Base-by-base conservation (phyloP, 2,797 vertebrate genomes). In the Karalla daura region DNA sequence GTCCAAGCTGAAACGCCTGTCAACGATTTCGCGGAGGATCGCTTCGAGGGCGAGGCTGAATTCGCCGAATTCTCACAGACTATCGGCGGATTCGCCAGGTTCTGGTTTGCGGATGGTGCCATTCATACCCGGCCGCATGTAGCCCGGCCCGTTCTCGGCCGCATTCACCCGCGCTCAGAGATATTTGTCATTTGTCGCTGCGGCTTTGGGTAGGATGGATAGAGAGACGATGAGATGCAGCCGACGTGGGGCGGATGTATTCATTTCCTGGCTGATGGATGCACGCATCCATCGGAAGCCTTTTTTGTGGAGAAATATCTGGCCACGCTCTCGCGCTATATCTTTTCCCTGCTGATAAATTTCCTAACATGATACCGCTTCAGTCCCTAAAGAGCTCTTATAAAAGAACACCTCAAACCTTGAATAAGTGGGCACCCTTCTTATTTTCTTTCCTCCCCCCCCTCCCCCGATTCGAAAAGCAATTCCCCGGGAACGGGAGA, bases 401-500 rank as follows among this genome's bases (percentile, higher is more conserved):
- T 62, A 80, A 63, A 78, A 69, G 65, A 80, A 78, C 74, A 85
- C 70, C 82, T 85, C 73, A 83, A 85, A 70, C 67, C 71, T 67
- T 65, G 41, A 81, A 61, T 71, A 70, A 62, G 55, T 64, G 39
- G 27, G 40, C 51, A 23, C 37, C 45, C n/a, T n/a, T n/a, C n/a
- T n/a, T n/a, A n/a, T n/a, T n/a, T n/a, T n/a, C n/a, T n/a, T n/a
- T n/a, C n/a, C n/a, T n/a, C n/a, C n/a, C n/a, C 33, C 27, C 41
- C 61, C 52, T 74, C 67, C 41, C 3, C 51, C 54, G 10, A 60
- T 54, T 63, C 25, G 4, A 81, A 86, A 85, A 81, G 83, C 80
- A 83, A 86, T 89, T 88, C 79, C 79, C 65, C 65, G 47, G 75
- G 75, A 85, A 85, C 60, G 46, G 51, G 60, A 89, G 89, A 88